Base-by-base conservation (phyloP, 2,797 vertebrate genomes). In the Geotrypetes seraphini region DNA sequence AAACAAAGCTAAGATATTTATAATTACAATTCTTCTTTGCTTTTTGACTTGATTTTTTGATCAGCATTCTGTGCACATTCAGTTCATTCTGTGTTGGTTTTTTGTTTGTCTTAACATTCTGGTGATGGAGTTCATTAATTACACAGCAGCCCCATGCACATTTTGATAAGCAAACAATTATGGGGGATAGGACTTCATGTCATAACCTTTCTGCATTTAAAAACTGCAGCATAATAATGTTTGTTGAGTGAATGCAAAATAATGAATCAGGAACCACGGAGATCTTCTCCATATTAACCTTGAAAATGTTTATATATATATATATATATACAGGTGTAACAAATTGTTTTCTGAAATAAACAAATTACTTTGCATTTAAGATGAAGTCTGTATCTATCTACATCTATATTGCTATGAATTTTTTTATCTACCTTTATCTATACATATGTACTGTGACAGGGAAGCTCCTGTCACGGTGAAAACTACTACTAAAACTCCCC, bases 121-220 rank as follows among this genome's bases (percentile, higher is more conserved):
- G 43, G 36, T 53, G 50, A 50, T 53, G 53, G 45, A 52, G 40
- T 56, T 69, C 47, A 60, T 50, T 53, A 48, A 42, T 50, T 51
- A 50, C 55, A 43, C 25, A 23, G 5, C 28, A 57, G 31, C 45
- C 45, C 25, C 15, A 0, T 39, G 39, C 39, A 41, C 47, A 56
- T 61, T 28, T 38, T 24, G 29, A 10, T 36, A 40, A 50, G 20
- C 23, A 63, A 37, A 28, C 12, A 53, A 63, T 33, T 42, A 40
- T 8, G 18, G 50, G 36, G 44, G n/a, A n/a, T n/a, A n/a, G n/a
- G n/a, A n/a, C n/a, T n/a, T 56, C 58, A 47, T 16, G 2, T 1
- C 41, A 50, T 33, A 0, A 10, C 25, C 19, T 53, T 51, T 46
- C 23, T 50, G 24, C 60, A 34, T 49, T n/a, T n/a, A n/a, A n/a